Conservation (phyloP, 2,797 vertebrate genomes). For the Galago senegalensis region DNA sequence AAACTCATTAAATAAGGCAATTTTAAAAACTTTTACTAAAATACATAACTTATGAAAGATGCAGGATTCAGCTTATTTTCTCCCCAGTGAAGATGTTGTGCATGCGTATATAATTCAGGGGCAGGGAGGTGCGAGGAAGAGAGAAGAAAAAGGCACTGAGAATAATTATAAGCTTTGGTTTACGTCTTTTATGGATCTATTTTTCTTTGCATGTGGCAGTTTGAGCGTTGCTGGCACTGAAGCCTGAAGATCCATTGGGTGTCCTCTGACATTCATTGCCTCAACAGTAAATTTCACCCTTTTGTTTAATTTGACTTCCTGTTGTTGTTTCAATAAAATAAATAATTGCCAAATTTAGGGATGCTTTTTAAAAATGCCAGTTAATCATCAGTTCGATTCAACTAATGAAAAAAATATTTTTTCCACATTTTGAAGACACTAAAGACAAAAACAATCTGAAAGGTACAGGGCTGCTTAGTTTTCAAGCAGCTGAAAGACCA, state of each 20-base stretch:
- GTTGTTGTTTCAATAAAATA: constrained; percentile 47
- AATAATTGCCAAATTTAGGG: constrained; percentile 57
- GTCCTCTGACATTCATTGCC: constrained; percentile 79
- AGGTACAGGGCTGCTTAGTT: constrained; percentile 45
- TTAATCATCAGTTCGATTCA: not conserved
- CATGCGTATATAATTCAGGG: constrained; percentile 79
- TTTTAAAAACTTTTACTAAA: constrained; percentile 70
- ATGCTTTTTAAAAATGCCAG: not conserved
- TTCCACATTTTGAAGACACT: not conserved
- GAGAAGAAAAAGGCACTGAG: constrained; percentile 79
- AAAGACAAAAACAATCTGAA: not conserved
- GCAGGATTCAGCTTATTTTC: not conserved
- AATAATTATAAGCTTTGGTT: constrained; percentile 84
- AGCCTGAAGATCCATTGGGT: constrained; percentile 52
- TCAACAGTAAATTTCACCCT: constrained; percentile 73
- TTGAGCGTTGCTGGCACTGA: constrained; percentile 65
- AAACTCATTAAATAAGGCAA: constrained; percentile 76
- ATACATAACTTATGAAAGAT: constrained; percentile 57
- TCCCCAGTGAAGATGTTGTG: constrained; percentile 77
- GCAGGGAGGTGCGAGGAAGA: not conserved
- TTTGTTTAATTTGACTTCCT: constrained; percentile 77
- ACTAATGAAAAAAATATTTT: not conserved
- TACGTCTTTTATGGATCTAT: constrained; percentile 85
- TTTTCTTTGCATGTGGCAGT: constrained; percentile 87
- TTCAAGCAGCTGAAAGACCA: constrained; percentile 20